Conservation (phyloP, 2,113 vertebrate species). For the Myotis brandtii region DNA sequence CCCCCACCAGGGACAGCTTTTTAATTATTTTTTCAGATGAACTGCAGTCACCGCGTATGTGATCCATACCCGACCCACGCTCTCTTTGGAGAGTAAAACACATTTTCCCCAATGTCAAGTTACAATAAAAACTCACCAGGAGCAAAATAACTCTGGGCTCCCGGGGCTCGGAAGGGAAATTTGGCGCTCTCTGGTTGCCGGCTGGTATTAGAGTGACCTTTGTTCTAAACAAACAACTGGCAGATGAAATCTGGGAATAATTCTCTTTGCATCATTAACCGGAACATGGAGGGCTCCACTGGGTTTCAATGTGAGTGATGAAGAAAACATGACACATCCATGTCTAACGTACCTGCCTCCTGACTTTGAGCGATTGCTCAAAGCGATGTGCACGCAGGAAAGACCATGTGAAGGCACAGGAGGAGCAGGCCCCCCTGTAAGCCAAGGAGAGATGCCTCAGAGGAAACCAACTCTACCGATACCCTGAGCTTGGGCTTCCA, state of each 20-base stretch:
- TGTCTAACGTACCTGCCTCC: neutral
- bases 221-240: neutral
- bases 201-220: neutral
- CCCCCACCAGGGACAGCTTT: conserved; percentile 24
- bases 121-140: conserved; percentile 69
- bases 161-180: conserved; percentile 6
- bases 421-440: neutral
- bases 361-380: neutral
- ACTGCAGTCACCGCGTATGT: conserved; percentile 41
- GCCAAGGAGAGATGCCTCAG: neutral
- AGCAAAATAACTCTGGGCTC: conserved; percentile 26
- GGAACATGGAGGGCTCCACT: neutral
- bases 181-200: neutral
- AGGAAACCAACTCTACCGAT: neutral
- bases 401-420: too few relatives aligned
- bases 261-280: conserved; percentile 50
- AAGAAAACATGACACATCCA: neutral
- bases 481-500: neutral
- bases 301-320: neutral
- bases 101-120: conserved; percentile 55
- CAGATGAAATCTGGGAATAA: conserved; percentile 51
- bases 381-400: too few relatives aligned
- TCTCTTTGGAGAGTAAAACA: conserved; percentile 62
- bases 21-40: conserved; percentile 50
- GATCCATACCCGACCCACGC: conserved; percentile 33